These are phyloP conservation scores for Ephestia elutella DNA, from an alignment of 1,140 invertebrate species.

Conservation along the genomic window DNA sequence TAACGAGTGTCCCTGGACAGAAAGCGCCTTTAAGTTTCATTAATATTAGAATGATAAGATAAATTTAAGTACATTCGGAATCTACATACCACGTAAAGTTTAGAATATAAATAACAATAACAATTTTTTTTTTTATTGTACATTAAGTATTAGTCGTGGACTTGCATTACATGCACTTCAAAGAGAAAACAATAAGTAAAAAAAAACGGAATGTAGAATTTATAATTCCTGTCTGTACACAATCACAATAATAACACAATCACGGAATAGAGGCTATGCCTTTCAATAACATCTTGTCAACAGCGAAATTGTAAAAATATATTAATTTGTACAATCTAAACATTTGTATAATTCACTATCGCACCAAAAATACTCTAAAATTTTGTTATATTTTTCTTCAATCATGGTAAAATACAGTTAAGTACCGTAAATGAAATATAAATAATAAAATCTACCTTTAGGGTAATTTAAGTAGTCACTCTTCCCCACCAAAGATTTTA, in stretches of 20 bases:
- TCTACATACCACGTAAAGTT: constrained; percentile 37
- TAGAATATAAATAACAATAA: constrained; percentile 39
- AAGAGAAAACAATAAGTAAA: constrained; percentile 44
- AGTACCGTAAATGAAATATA: constrained; percentile 57
- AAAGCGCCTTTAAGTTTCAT: constrained; percentile 19
- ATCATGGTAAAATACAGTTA: constrained; percentile 52
- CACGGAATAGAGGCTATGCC: constrained; percentile 65
- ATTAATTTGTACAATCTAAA: constrained; percentile 72
- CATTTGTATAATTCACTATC: constrained; percentile 73
- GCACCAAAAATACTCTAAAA: constrained; percentile 69
- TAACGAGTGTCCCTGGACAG: constrained; percentile 19
- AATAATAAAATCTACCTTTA: constrained; percentile 53
- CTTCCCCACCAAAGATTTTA: constrained; percentile 58
- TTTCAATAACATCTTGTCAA: constrained; percentile 58
- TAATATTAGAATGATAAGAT: neutral
- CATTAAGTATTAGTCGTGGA: constrained; percentile 72
- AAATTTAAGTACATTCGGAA: constrained; percentile 57
- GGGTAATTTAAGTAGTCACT: constrained; percentile 47
- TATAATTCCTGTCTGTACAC: constrained; percentile 62
- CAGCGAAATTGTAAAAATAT: constrained; percentile 71
- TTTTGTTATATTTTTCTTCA: constrained; percentile 37
- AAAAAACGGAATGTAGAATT: constrained; percentile 71
- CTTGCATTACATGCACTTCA: constrained; percentile 67
- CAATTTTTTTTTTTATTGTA: constrained; percentile 53
- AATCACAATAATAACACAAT: constrained; percentile 66